A percentile compares a stretch with the other conserved stretches of the same genome.
Conservation (phyloP, 2,888 invertebrate species). For the Miltochrista miniata region DNA sequence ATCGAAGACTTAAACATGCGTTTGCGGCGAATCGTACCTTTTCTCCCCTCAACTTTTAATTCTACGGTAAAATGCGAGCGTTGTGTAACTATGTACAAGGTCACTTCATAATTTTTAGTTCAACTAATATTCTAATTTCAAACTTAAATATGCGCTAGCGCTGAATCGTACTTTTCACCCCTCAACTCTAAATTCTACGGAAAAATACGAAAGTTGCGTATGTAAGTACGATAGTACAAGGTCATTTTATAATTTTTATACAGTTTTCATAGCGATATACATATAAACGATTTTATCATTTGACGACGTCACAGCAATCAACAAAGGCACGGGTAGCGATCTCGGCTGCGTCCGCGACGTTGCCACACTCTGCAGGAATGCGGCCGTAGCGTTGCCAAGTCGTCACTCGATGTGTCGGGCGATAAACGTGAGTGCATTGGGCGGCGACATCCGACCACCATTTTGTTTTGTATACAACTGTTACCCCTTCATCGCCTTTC, state of each 20-base stretch:
- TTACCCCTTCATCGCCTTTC: constrained; percentile 22
- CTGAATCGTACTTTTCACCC: too few relatives aligned
- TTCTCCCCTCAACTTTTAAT: too few relatives aligned
- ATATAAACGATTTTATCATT: constrained; percentile 61
- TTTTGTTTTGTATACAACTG: constrained; percentile 60
- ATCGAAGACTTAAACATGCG: too few relatives aligned
- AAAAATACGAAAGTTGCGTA: background rate
- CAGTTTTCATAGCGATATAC: constrained; percentile 61
- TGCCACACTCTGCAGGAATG: constrained; percentile 72
- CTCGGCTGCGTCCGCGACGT: constrained; percentile 70
- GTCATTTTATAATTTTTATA: constrained; percentile 7
- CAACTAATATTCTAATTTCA: too few relatives aligned
- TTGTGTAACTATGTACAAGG: too few relatives aligned
- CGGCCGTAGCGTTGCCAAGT: constrained; percentile 73
- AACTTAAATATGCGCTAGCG: too few relatives aligned
- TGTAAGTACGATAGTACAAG: constrained; percentile 2
- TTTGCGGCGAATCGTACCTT: too few relatives aligned
- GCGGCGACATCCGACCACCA: constrained; percentile 68
- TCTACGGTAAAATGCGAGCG: too few relatives aligned
- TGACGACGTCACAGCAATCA: constrained; percentile 60
- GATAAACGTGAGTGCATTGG: constrained; percentile 77
- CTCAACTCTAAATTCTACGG: too few relatives aligned
- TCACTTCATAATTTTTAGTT: too few relatives aligned
- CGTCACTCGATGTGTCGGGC: constrained; percentile 56
- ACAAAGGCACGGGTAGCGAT: constrained; percentile 63